Conservation (phyloP, 2,888 invertebrate genomes). For the Ischnura elegans region DNA sequence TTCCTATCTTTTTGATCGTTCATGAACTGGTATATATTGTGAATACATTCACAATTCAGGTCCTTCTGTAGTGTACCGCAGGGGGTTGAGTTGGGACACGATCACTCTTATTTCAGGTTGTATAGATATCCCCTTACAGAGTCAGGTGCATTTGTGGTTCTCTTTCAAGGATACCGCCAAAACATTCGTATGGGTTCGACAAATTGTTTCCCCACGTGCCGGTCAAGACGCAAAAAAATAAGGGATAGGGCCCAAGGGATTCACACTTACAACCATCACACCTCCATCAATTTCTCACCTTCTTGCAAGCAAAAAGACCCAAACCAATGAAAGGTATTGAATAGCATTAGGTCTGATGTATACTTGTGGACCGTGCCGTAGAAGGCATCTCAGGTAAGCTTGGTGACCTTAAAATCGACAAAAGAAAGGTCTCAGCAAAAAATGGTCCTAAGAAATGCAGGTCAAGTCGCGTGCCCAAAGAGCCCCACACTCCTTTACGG, state of each 20-base stretch:
- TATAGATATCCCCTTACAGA: not conserved
- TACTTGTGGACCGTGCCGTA: too few species aligned
- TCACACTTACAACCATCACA: too few species aligned
- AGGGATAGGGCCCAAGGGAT: too few species aligned
- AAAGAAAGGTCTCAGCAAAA: not conserved
- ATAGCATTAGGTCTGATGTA: too few species aligned
- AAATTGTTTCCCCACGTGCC: not conserved
- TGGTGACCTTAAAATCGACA: not conserved
- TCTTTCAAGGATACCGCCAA: not conserved
- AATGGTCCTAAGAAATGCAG: not conserved
- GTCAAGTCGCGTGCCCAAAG: not conserved
- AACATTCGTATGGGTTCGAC: not conserved
- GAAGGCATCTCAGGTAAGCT: not conserved
- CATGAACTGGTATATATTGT: too few species aligned
- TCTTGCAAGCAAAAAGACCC: not conserved
- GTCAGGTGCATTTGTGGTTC: not conserved
- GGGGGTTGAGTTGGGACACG: too few species aligned
- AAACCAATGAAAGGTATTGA: conserved; percentile 4
- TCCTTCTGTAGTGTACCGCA: not conserved
- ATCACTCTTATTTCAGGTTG: too few species aligned
- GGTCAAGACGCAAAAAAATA: too few species aligned
- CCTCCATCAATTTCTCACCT: not conserved
- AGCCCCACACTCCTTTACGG: not conserved
- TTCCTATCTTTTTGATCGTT: too few species aligned
- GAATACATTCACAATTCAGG: not conserved